Evolutionary conservation across 2,888 invertebrate genomes (phyloP), one percentile per base, ranked within the genome.

Genomic region (Oxystoma pomonae): DNA sequence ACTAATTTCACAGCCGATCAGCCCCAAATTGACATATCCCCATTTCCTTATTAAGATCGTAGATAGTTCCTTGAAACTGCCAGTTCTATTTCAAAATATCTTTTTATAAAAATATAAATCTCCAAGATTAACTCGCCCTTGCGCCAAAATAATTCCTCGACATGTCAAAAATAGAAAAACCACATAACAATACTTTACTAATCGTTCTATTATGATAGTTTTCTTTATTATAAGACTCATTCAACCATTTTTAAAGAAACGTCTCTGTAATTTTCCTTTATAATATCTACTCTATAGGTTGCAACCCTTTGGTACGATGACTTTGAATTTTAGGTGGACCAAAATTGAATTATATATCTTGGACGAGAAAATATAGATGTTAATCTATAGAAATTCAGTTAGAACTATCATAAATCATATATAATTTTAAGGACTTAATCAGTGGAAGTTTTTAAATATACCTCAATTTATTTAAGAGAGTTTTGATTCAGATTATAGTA

Each of bases 121-220:
- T 12, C n/a, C 57, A 5, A 57, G 20, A 57, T 57, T 57, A 57
- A 53, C 17, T 53, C 5, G 19, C 53, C 53, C 16, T 53, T 53
- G 53, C n/a, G 53, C 53, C 17, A 53, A 53, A 53, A 53, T 17
- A 17, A 53, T 53, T 16, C 17, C 50, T n/a, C 68, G 65, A 66
- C 66, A 68, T 69, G 70, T 71, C 70, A 70, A 64, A 68, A 64
- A 60, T 62, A 59, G 57, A 62, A 66, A 63, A 66, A 66, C 61
- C 62, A 21, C 50, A 55, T 56, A 52, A 71, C 70, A 71, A 71
- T 70, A 53, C 64, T 21, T 7, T 56, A 64, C 71, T 70, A 71
- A 71, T 69, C 71, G 70, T 66, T 69, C 70, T 68, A 63, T 71
- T 71, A 59, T 60, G 52, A 50, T 51, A 12, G 35, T 35, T 35